Evolutionary conservation across 2,888 invertebrate genomes (phyloP).

Genomic region (Germaria angustata): DNA sequence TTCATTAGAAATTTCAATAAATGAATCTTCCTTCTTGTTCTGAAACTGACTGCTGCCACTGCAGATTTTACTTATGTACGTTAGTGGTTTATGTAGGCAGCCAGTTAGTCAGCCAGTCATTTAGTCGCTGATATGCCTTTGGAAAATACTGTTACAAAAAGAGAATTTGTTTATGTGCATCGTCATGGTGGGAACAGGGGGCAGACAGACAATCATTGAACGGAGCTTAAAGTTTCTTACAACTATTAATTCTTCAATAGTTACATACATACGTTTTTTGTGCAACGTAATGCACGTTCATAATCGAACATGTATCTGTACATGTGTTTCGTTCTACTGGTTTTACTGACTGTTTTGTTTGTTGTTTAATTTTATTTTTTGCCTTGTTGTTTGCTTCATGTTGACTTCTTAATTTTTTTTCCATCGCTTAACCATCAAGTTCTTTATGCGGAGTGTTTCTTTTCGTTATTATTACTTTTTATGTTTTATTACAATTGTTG

Average conservation of each 20-base stretch:
- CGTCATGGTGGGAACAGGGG: neutral
- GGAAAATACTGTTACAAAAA: constrained; percentile 4
- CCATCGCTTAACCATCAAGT: constrained; percentile 24
- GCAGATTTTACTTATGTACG: neutral
- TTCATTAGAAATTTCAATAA: constrained; percentile 21
- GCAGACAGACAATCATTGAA: neutral
- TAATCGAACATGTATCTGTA: neutral
- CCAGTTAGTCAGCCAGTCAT: neutral
- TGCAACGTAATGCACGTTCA: constrained; percentile 6
- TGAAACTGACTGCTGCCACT: constrained; percentile 4
- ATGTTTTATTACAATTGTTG: constrained; percentile 35
- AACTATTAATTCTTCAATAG: constrained; percentile 31
- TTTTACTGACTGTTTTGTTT: constrained; percentile 38
- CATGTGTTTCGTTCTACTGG: constrained; percentile 40
- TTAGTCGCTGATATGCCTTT: neutral
- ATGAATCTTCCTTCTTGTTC: constrained; percentile 8
- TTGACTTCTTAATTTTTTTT: constrained; percentile 4
- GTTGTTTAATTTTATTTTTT: neutral
- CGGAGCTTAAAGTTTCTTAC: constrained; percentile 34
- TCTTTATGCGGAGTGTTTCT: constrained; percentile 26
- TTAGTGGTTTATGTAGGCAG: constrained; percentile 5
- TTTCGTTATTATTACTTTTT: constrained; percentile 20
- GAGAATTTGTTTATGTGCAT: neutral
- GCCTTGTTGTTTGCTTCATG: neutral
- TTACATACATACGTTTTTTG: neutral